Evolutionary conservation across 2,797 vertebrate species (phyloP), one percentile per base, ranked within the genome.

Genomic region (Heliangelus exortis): DNA sequence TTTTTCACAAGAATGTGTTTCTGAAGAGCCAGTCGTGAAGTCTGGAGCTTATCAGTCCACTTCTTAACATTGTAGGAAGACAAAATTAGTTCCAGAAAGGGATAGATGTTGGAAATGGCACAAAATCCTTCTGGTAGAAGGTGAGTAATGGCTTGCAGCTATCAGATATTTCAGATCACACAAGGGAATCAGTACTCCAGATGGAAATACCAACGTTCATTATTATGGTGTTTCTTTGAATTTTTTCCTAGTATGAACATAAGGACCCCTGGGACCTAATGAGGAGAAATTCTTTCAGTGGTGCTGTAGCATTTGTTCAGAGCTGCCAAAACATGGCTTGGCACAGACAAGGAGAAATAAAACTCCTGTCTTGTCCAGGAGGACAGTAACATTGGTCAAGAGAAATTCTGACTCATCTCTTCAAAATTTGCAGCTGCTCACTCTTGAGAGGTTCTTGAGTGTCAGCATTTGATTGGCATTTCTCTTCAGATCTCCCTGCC

Each of bases 1-100:
- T 68, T 71, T 85, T 69, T 34, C 47, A 41, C 53, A 85, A 53
- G 89, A 96, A 93, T 74, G 90, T 68, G 67, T 87, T 93, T 82
- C 78, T 89, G 89, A 94, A 51, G 41, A 89, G 80, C 73, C 77
- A 88, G 77, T 65, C 22, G 0, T 28, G 71, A 78, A 23, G 71
- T 76, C 93, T 96, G 95, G 91, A 89, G 65, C 94, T 91, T 90
- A 91, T 93, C 94, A 94, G 50, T 58, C 57, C 29, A 22, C 76
- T 91, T 91, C 84, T 89, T 83, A 80, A 80, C 50, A 2, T 47
- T 61, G 51, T 5, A 67, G 72, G 79, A 93, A 83, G 75, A 85
- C 67, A 77, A 93, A 95, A 96, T 94, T 87, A 84, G 36, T 93
- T 93, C 95, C 89, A 92, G 93, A 89, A 61, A 83, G 50, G 41